phyloP scores from a whole-genome alignment of 2,113 vertebrate genomes.

The Cryptoleucopteryx plumbea region DNA sequence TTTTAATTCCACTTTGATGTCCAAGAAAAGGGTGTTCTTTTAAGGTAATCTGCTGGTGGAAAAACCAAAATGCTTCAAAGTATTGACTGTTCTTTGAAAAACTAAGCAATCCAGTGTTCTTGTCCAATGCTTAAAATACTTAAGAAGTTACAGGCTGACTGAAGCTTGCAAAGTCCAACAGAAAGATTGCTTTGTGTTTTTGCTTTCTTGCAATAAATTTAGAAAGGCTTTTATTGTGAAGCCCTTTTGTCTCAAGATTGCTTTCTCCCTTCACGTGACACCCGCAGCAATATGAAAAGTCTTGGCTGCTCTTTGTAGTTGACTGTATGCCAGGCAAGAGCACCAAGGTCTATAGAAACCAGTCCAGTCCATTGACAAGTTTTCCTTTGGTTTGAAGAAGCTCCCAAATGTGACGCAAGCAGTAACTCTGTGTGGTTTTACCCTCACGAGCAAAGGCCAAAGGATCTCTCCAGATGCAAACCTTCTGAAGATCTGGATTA shows the following conservation, averaged over 20 bases:
- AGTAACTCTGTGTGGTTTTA: background rate
- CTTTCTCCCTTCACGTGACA: background rate
- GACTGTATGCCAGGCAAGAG: background rate
- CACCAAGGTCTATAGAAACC: background rate
- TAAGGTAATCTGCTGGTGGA: background rate
- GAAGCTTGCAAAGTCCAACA: background rate
- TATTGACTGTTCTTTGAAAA: background rate
- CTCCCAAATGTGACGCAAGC: background rate
- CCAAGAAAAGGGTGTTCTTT: background rate
- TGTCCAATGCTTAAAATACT: background rate
- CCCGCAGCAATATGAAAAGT: background rate
- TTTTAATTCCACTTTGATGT: background rate
- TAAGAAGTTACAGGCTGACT: background rate
- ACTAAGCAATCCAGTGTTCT: background rate
- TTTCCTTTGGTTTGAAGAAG: background rate
- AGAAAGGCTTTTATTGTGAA: conserved; percentile 8
- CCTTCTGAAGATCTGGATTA: background rate
- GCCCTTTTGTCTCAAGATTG: background rate
- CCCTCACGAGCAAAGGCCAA: background rate
- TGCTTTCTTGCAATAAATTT: background rate
- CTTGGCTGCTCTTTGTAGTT: background rate
- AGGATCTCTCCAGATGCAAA: background rate
- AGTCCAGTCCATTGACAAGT: background rate
- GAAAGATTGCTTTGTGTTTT: background rate
- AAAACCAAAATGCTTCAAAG: background rate